Base-by-base conservation (phyloP, 2,888 invertebrate species). In the Drosophila yooni region DNA sequence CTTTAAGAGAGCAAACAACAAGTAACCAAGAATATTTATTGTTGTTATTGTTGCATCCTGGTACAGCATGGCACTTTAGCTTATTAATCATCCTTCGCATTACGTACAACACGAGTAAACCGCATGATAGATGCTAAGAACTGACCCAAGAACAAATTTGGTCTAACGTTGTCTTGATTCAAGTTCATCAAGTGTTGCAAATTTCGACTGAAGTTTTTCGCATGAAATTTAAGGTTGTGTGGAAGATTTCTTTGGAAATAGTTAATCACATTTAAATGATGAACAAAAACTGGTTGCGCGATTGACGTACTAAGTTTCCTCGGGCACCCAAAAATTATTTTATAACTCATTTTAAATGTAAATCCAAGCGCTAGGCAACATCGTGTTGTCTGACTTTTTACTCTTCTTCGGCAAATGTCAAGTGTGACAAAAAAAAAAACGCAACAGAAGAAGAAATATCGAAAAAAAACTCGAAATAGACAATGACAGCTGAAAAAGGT, bases 401-500 rank as follows among this genome's bases (percentile, higher is more conserved):
- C 80, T 83, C 76, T 76, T 76, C 77, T 73, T 72, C 68, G 70
- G 79, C 83, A 83, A 83, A 83, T 83, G 85, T 83, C 83, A 83
- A 84, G 79, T 73, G 83, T 84, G 85, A 77, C 78, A 69, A 46
- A 25, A 57, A 51, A 53, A 33, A 34, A 48, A 21, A 21, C 21
- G 8, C 34, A 40, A 60, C 18, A 18, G 56, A 40, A 76, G 48
- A 50, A 60, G 36, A 62, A 71, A 67, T 34, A 65, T 52, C 53
- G 48, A 59, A 61, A 52, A 62, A 74, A 62, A 74, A 78, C 77
- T 70, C 67, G 77, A 77, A 85, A 75, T 78, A 85, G 85, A 83
- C 83, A 83, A 85, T 82, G 83, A 82, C 81, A 80, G 74, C 75
- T 76, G 67, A 78, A 71, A 83, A 85, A 83, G 83, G 80, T 82